These are phyloP conservation scores for Heliocidaris erythrogramma DNA, from an alignment of 35 echinoderm and acorn worm genomes.

Conservation along the genomic window DNA sequence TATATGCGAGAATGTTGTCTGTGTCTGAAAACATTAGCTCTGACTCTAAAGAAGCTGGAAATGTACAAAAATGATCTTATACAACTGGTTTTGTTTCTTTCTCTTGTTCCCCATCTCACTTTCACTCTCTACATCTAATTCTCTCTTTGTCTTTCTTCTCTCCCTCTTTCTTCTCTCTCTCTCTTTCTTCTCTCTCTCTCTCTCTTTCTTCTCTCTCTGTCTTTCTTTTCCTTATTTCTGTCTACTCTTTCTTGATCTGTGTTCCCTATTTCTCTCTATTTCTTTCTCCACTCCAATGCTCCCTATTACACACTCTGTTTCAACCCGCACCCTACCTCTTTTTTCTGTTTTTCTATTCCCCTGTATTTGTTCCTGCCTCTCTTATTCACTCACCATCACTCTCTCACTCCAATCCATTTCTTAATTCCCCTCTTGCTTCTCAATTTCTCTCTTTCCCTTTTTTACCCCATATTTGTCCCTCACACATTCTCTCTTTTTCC, in stretches of 20 bases:
- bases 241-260: background rate
- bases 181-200: background rate
- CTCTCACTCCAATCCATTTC: background rate
- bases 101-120: background rate
- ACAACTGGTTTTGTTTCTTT: background rate
- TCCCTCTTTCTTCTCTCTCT: background rate
- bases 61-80: too few species aligned
- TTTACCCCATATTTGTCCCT: background rate
- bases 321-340: background rate
- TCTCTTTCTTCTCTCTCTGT: background rate
- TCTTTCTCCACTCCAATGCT: background rate
- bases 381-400: background rate
- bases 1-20: background rate
- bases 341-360: background rate
- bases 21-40: background rate
- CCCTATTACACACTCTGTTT: background rate
- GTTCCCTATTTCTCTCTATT: background rate
- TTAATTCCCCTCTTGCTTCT: background rate
- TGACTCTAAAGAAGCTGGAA: too few species aligned
- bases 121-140: background rate
- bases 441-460: conserved; percentile 16
- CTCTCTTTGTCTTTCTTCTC: background rate
- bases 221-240: background rate
- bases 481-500: too few species aligned
- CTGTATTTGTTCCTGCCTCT: background rate